Evolutionary conservation across 1,140 invertebrate genomes (phyloP).

Genomic region (Prorops nasuta): DNA sequence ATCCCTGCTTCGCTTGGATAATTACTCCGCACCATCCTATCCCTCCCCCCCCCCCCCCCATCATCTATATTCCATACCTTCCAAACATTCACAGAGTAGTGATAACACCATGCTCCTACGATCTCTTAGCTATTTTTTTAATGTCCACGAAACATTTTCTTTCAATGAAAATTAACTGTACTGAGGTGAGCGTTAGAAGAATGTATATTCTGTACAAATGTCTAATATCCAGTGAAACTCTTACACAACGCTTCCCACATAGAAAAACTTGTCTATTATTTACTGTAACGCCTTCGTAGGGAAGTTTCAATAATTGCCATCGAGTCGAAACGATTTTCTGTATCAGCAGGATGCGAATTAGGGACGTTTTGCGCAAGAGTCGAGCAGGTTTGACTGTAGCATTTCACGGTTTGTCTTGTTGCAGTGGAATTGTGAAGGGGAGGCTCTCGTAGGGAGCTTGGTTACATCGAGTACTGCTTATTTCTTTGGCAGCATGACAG

Average conservation of each 20-base stretch:
- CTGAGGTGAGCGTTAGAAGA: background rate
- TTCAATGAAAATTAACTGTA: background rate
- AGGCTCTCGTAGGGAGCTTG: slow-evolving; percentile 17
- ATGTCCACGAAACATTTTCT: too few relatives aligned
- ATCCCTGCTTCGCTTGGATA: too few relatives aligned
- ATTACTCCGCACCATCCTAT: too few relatives aligned
- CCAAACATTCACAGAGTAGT: background rate
- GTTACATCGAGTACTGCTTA: slow-evolving; percentile 1
- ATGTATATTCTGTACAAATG: background rate
- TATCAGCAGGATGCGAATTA: slow-evolving; percentile 12
- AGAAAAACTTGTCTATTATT: too few relatives aligned
- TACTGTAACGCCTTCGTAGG: too few relatives aligned
- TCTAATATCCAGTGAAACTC: too few relatives aligned
- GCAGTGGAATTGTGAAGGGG: slow-evolving; percentile 25
- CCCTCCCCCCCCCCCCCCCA: background rate
- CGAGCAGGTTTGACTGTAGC: slow-evolving; percentile 15
- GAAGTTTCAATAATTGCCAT: background rate
- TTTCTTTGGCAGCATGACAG: slow-evolving; percentile 12
- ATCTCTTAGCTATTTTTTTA: too few relatives aligned
- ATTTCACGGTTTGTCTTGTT: slow-evolving; percentile 6
- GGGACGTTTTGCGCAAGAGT: slow-evolving; percentile 22
- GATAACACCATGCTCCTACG: background rate
- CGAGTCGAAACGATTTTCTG: background rate
- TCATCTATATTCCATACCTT: background rate
- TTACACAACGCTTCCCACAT: too few relatives aligned